Evolutionary conservation across 1,140 invertebrate species (phyloP).

Genomic region (Drosophila biarmipes): DNA sequence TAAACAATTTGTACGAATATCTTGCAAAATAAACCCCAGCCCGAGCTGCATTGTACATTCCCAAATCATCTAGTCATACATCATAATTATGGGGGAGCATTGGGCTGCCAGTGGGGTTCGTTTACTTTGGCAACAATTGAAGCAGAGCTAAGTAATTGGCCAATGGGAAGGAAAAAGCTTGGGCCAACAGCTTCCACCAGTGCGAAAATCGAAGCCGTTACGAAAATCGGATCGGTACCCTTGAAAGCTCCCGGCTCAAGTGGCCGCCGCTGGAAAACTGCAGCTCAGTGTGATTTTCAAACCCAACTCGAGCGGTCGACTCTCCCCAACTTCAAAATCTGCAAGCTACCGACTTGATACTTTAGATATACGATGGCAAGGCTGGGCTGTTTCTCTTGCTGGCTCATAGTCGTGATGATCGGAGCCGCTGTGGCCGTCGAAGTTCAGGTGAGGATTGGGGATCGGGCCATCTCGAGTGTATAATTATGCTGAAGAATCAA

Average conservation of each 20-base stretch:
- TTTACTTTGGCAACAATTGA: conserved; percentile 50
- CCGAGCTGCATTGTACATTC: conserved; percentile 55
- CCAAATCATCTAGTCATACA: conserved; percentile 25
- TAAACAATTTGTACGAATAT: conserved; percentile 63
- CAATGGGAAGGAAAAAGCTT: conserved; percentile 53
- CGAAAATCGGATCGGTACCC: conserved; percentile 51
- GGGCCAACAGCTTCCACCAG: conserved; percentile 48
- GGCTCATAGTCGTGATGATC: conserved; percentile 44
- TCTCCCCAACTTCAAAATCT: conserved; percentile 20
- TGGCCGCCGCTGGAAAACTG: conserved; percentile 61
- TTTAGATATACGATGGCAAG: conserved; percentile 8
- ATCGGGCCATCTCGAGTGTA: conserved; percentile 11
- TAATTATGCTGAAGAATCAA: conserved; percentile 43
- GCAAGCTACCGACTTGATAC: conserved; percentile 6
- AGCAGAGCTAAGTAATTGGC: conserved; percentile 46
- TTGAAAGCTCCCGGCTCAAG: conserved; percentile 71
- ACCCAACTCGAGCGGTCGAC: conserved; percentile 60
- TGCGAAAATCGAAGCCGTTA: conserved; percentile 55
- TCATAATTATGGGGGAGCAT: conserved; percentile 13
- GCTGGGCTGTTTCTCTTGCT: conserved; percentile 28
- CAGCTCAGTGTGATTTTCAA: conserved; percentile 75
- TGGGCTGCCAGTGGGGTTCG: conserved; percentile 39
- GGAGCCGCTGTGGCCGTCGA: conserved; percentile 59
- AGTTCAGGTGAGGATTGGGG: conserved; percentile 66
- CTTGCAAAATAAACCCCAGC: conserved; percentile 70